These are phyloP conservation scores for Scortum barcoo DNA, from an alignment of 2,113 vertebrate genomes.

Conservation along the genomic window DNA sequence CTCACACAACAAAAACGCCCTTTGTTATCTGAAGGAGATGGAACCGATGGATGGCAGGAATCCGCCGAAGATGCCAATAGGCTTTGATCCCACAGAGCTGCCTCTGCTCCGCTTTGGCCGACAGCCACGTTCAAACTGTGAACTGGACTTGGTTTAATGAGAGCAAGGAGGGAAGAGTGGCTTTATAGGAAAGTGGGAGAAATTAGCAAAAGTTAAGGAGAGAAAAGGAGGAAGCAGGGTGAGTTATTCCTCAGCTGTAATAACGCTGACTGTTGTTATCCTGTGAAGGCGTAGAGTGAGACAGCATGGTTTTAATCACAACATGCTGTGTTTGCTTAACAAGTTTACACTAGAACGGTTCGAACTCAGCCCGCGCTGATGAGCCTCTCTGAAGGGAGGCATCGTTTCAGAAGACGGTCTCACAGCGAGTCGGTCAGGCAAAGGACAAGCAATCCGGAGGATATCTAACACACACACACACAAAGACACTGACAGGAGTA, in stretches of 20 bases:
- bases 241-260: slow-evolving; percentile 28
- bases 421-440: slow-evolving; percentile 21
- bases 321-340: slow-evolving; percentile 64
- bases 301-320: slow-evolving; percentile 66
- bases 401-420: background rate
- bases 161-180: background rate
- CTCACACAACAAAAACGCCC: slow-evolving; percentile 57
- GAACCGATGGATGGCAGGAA: slow-evolving; percentile 68
- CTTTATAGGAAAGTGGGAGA: background rate
- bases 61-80: slow-evolving; percentile 57
- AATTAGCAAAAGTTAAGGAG: background rate
- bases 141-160: background rate
- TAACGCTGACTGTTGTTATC: slow-evolving; percentile 30
- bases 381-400: slow-evolving; percentile 53
- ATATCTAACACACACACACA: slow-evolving; percentile 1
- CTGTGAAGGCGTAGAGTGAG: slow-evolving; percentile 27
- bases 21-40: slow-evolving; percentile 68
- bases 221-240: background rate
- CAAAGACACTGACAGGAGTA: background rate
- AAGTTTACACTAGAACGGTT: slow-evolving; percentile 54
- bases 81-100: slow-evolving; percentile 55
- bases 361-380: slow-evolving; percentile 12
- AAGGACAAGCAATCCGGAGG: slow-evolving; percentile 36
- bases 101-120: slow-evolving; percentile 44
- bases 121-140: slow-evolving; percentile 39